Evolutionary conservation across 2,113 vertebrate genomes (phyloP).

Genomic region (Chlorodrepanis virens): DNA sequence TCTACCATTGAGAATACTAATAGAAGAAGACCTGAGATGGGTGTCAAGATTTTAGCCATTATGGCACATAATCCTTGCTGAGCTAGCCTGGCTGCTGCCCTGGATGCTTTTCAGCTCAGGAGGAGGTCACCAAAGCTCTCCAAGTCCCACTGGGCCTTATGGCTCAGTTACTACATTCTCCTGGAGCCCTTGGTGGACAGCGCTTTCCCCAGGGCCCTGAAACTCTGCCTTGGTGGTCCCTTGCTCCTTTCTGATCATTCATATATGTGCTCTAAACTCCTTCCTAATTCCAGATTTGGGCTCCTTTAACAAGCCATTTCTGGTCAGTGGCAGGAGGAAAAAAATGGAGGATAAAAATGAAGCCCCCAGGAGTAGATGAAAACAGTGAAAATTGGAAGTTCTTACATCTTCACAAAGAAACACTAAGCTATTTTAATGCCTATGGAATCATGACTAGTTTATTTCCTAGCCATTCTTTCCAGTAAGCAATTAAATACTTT

Average conservation of each 20-base stretch:
- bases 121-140: background rate
- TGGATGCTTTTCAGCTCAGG: background rate
- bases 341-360: background rate
- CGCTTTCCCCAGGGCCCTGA: background rate
- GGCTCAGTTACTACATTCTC: accelerated
- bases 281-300: background rate
- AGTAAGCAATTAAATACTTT: background rate
- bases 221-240: background rate
- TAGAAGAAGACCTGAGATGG: background rate
- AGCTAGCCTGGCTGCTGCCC: background rate
- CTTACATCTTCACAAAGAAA: background rate
- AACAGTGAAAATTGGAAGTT: background rate
- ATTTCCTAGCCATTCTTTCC: background rate
- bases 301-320: background rate
- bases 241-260: background rate
- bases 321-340: background rate
- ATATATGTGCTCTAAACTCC: background rate
- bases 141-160: background rate
- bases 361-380: background rate
- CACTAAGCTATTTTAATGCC: background rate
- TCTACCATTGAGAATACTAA: background rate
- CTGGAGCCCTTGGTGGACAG: background rate
- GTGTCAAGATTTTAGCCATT: background rate
- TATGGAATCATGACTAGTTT: background rate
- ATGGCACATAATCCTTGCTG: background rate